Evolutionary conservation across 2,113 vertebrate species (phyloP).

Genomic region (Picathartes gymnocephalus): DNA sequence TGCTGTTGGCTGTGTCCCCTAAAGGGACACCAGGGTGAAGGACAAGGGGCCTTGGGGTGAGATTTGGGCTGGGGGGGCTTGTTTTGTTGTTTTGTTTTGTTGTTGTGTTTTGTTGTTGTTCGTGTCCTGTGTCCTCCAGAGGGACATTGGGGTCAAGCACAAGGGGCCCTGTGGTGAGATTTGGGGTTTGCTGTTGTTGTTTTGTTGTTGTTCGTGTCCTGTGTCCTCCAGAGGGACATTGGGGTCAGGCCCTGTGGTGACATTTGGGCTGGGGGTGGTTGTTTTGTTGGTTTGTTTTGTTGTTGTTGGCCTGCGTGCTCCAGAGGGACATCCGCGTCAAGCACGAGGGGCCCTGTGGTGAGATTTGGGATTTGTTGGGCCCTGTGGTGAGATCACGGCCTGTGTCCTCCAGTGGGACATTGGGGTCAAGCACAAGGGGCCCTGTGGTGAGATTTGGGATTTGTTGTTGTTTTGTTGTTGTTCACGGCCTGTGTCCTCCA

Average conservation of each 20-base stretch:
- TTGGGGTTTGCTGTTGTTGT: background rate
- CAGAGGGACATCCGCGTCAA: too few species aligned
- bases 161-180: slow-evolving; percentile 20
- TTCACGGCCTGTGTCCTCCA: slow-evolving; percentile 83
- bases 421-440: slow-evolving; percentile 77
- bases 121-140: slow-evolving; percentile 81
- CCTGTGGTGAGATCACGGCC: too few species aligned
- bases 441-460: slow-evolving; percentile 77
- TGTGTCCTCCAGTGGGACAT: slow-evolving; percentile 47
- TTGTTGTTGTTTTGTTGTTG: background rate
- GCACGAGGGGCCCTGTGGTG: slow-evolving; percentile 81
- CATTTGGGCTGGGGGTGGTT: too few species aligned
- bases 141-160: slow-evolving; percentile 74
- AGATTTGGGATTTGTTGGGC: too few species aligned
- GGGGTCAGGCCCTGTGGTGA: slow-evolving; percentile 55
- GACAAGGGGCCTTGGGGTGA: slow-evolving; percentile 64
- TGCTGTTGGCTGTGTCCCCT: slow-evolving; percentile 72
- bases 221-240: slow-evolving; percentile 78
- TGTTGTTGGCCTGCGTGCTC: slow-evolving; percentile 78
- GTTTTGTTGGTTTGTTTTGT: background rate
- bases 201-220: slow-evolving; percentile 70
- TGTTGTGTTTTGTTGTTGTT: slow-evolving; percentile 22
- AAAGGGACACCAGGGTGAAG: background rate
- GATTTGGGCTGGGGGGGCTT: background rate
- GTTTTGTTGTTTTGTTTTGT: background rate